phyloP scores from a whole-genome alignment of 2,888 invertebrate genomes.

The Xanthia icteritia region DNA sequence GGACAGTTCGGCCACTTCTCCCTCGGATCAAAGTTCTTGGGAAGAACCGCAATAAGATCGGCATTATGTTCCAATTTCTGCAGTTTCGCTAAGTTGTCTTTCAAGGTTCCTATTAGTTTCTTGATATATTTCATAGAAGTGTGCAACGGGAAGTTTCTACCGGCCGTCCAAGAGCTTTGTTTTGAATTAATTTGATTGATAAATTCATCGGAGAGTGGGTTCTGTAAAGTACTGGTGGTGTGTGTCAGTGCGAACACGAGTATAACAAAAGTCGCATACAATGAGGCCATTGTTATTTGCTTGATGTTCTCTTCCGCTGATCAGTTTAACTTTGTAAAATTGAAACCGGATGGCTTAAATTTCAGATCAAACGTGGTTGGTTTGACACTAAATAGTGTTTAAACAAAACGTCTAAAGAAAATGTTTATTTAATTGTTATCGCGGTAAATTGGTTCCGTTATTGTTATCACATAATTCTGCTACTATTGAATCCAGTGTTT shows the following conservation, averaged over 20 bases:
- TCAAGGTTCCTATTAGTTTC: constrained; percentile 93
- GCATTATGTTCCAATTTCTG: constrained; percentile 80
- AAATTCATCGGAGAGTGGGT: constrained; percentile 93
- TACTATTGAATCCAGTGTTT: not conserved
- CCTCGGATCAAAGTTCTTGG: constrained; percentile 95
- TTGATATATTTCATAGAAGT: constrained; percentile 91
- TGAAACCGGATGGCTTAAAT: not conserved
- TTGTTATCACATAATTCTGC: constrained; percentile 18
- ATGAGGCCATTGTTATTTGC: constrained; percentile 75
- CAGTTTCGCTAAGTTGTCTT: constrained; percentile 88
- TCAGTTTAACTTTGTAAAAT: not conserved
- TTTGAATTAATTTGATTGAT: constrained; percentile 92
- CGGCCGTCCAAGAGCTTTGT: constrained; percentile 94
- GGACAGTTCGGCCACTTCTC: constrained; percentile 96
- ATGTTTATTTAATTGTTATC: constrained; percentile 6
- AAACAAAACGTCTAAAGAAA: not conserved
- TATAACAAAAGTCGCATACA: constrained; percentile 69
- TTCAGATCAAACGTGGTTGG: constrained; percentile 3
- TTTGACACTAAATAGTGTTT: not conserved
- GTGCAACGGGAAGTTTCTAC: constrained; percentile 93
- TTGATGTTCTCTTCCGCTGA: constrained; percentile 63
- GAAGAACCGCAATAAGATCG: constrained; percentile 88
- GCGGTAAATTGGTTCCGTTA: constrained; percentile 2
- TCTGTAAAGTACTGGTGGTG: constrained; percentile 68
- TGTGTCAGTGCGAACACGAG: constrained; percentile 73